phyloP scores from a whole-genome alignment of 2,113 vertebrate species.

The Callipepla squamata region DNA sequence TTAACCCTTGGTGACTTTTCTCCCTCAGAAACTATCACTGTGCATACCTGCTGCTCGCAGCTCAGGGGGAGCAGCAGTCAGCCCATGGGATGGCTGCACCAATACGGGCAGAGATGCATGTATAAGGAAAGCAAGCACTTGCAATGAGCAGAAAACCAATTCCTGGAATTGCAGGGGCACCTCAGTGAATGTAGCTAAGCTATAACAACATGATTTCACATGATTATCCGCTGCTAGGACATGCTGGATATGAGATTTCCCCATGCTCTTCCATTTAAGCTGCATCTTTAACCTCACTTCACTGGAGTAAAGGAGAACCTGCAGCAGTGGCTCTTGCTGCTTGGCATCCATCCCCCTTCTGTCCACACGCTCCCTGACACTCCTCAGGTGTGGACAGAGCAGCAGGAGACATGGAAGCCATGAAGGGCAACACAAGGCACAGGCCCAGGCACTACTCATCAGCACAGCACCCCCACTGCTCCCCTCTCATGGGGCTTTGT shows the following conservation, averaged over 20 bases:
- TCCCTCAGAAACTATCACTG: constrained; percentile 39
- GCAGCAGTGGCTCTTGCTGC: not conserved
- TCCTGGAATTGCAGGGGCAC: not conserved
- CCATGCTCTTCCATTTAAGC: not conserved
- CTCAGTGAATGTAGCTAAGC: not conserved
- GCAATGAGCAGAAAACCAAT: not conserved
- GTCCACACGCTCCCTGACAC: fast-evolving
- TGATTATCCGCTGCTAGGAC: not conserved
- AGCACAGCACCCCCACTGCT: not conserved
- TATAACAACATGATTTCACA: not conserved
- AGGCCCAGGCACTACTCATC: not conserved
- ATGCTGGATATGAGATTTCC: not conserved
- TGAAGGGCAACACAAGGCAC: not conserved
- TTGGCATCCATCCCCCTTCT: not conserved
- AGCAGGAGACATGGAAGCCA: not conserved
- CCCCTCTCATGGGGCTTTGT: fast-evolving
- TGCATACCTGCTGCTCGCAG: not conserved
- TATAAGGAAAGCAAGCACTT: constrained; percentile 31
- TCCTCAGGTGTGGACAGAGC: not conserved
- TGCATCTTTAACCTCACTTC: not conserved
- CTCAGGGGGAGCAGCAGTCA: not conserved
- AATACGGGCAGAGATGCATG: not conserved
- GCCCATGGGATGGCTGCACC: not conserved
- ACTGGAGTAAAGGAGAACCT: not conserved
- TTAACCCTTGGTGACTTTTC: constrained; percentile 37